A percentile compares a stretch with the other conserved stretches of the same genome.
phyloP scores from a whole-genome alignment of 2,113 vertebrate genomes.

The Lynx canadensis region DNA sequence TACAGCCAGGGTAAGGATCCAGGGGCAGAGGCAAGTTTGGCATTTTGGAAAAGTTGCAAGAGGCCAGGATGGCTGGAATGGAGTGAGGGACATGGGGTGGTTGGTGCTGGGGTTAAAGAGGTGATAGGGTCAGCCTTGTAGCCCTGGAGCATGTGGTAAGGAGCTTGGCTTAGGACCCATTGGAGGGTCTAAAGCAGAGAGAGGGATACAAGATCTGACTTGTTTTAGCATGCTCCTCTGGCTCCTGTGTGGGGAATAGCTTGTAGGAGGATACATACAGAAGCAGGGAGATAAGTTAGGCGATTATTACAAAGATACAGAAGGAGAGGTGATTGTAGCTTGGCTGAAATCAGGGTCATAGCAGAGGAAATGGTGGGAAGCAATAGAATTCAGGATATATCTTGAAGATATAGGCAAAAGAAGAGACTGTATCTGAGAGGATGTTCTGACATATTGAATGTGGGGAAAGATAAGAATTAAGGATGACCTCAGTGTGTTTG shows the following conservation, averaged over 20 bases:
- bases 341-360: neutral
- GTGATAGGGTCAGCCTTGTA: neutral
- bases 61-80: neutral
- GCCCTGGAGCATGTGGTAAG: accelerated
- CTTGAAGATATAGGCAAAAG: neutral
- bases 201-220: neutral
- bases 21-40: neutral
- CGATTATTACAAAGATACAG: neutral
- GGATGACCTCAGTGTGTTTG: neutral
- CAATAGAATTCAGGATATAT: neutral
- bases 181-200: neutral
- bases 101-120: too few species aligned
- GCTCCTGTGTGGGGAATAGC: neutral
- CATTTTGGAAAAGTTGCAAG: neutral
- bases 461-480: neutral
- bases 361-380: neutral
- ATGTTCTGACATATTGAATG: neutral
- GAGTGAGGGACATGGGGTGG: neutral
- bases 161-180: neutral
- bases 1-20: neutral
- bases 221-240: neutral
- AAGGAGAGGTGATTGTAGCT: too few species aligned
- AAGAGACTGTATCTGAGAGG: neutral
- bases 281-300: neutral
- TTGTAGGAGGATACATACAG: neutral